A percentile compares a stretch with the other conserved stretches of the same genome.
These are phyloP conservation scores for Hippoglossus stenolepis DNA, from an alignment of 2,113 vertebrate species.

Conservation along the genomic window DNA sequence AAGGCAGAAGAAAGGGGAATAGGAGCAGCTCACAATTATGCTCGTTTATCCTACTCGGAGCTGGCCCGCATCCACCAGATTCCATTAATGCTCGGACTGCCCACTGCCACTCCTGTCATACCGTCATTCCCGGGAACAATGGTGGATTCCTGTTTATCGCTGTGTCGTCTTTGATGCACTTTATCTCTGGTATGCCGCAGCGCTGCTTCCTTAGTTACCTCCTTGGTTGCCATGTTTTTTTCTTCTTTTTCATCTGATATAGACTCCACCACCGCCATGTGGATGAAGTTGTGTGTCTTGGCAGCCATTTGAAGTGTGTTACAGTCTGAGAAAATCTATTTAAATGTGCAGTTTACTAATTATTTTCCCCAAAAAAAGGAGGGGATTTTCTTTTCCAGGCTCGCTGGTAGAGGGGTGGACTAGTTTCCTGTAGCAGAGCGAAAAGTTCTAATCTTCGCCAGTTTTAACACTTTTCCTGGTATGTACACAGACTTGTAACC, in stretches of 20 bases:
- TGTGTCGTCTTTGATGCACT: constrained; percentile 57
- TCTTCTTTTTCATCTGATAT: constrained; percentile 25
- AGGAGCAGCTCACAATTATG: constrained; percentile 54
- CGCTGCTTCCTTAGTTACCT: constrained; percentile 58
- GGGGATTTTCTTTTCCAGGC: constrained; percentile 11
- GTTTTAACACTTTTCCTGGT: constrained; percentile 54
- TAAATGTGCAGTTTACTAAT: constrained; percentile 36
- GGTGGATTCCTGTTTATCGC: constrained; percentile 79
- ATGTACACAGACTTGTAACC: constrained; percentile 51
- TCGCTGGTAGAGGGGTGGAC: background rate
- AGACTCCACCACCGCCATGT: constrained; percentile 6
- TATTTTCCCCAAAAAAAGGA: constrained; percentile 25
- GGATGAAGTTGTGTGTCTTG: constrained; percentile 23
- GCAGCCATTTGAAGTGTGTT: constrained; percentile 8
- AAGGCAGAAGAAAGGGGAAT: constrained; percentile 42
- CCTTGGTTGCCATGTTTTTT: constrained; percentile 9
- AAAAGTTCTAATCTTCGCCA: background rate
- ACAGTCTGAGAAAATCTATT: constrained; percentile 19
- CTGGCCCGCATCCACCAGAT: constrained; percentile 69
- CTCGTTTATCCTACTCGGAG: constrained; percentile 46
- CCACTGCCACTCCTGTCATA: constrained; percentile 63
- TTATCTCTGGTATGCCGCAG: constrained; percentile 63
- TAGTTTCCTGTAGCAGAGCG: constrained; percentile 11
- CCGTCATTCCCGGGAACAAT: constrained; percentile 76
- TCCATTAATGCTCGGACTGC: constrained; percentile 73